Evolutionary conservation across 2,888 invertebrate genomes (phyloP).

Genomic region (Acanthococcus lagerstroemiae): DNA sequence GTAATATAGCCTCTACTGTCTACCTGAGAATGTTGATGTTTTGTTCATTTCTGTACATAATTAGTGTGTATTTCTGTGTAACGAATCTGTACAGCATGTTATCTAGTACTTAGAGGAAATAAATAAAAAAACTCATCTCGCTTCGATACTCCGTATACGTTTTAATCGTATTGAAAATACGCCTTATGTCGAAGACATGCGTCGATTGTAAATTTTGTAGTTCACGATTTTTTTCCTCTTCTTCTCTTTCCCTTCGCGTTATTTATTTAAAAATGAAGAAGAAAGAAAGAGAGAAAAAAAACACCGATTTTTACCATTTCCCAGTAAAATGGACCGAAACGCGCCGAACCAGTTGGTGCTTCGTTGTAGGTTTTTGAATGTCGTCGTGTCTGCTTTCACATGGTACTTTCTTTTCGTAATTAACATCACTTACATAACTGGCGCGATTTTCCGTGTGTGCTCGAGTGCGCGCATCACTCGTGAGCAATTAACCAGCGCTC

Average conservation of each 20-base stretch:
- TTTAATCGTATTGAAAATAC: neutral
- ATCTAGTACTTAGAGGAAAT: too few species aligned
- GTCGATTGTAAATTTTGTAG: neutral
- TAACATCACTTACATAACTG: constrained; percentile 7
- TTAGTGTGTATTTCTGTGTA: too few species aligned
- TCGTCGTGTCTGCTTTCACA: neutral
- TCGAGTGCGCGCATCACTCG: neutral
- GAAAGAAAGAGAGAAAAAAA: too few species aligned
- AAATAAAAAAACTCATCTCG: too few species aligned
- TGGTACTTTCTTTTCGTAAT: neutral
- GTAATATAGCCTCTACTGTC: neutral
- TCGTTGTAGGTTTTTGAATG: neutral
- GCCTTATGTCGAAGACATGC: neutral
- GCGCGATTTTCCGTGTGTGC: neutral
- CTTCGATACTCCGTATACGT: too few species aligned
- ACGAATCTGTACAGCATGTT: neutral
- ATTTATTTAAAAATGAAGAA: too few species aligned
- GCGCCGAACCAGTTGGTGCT: neutral
- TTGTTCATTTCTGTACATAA: neutral
- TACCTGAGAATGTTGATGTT: neutral
- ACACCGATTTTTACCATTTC: neutral
- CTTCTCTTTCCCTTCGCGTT: too few species aligned
- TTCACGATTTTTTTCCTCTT: neutral
- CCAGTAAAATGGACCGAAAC: neutral
- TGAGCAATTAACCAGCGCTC: neutral